Evolutionary conservation across 2,888 invertebrate species (phyloP), one percentile per base, ranked within the genome.

Genomic region (Blastobasis adustella): DNA sequence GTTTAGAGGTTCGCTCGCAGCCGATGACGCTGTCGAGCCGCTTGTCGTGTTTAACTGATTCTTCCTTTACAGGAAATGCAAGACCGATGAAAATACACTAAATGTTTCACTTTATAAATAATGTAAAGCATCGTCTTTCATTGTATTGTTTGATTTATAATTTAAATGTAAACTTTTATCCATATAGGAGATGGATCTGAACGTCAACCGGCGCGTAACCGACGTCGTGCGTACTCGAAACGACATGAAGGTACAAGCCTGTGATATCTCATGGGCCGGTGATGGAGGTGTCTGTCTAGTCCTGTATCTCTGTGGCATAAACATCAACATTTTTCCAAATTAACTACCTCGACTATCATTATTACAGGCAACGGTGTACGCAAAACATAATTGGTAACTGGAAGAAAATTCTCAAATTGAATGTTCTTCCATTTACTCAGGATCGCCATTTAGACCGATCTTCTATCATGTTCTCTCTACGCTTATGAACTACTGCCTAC

Each of bases 51-150:
- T 10, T 39, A 9, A 38, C 23, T 23, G 23, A 23, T 23, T 23
- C 23, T 23, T 4, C 47, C 97, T 97, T 97, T 43, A 93, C 97
- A 56, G 41, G 8, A 9, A 9, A 7, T 4, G 41, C 23, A 23
- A 23, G 23, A 46, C 6, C 39, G 50, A 50, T 71, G 69, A 66
- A 74, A 46, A 71, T 73, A 71, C 73, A 73, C 69, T 63, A 57
- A 53, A 47, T 71, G 62, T 65, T 54, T 59, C 74, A 71, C 73
- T 57, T 60, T 85, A 79, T 82, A 81, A 54, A 82, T 77, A 79
- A 63, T 86, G 86, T 84, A 87, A 69, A 86, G 86, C 86, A 85
- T 67, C 60, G 49, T 53, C 49, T 63, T 55, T 54, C 58, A 56
- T 47, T 59, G 54, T 57, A 55, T 60, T 47, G 49, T 46, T 49